phyloP scores from a whole-genome alignment of 2,888 invertebrate genomes.

The Sceliomorpha sp. region DNA sequence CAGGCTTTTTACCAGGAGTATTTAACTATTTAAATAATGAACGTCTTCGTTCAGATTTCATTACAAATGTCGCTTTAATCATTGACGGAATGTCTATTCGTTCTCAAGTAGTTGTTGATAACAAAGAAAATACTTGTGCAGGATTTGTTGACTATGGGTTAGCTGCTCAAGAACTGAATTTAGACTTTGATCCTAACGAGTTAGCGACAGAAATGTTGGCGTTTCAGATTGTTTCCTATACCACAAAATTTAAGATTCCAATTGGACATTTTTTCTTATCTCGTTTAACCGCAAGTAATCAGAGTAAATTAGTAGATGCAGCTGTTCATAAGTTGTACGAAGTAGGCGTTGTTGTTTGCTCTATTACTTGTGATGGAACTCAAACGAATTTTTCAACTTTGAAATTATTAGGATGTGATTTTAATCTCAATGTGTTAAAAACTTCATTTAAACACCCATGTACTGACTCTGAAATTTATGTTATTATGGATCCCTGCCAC shows the following conservation, averaged over 20 bases:
- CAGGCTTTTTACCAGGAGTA: conserved; percentile 20
- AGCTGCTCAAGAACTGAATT: conserved; percentile 6
- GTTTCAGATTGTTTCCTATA: conserved; percentile 27
- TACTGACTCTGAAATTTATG: conserved; percentile 5
- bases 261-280: conserved; percentile 29
- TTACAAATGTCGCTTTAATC: conserved; percentile 22
- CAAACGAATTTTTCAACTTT: conserved; percentile 10
- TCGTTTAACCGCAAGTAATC: conserved; percentile 7
- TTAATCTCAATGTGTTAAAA: conserved; percentile 8
- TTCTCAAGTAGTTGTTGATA: conserved; percentile 6
- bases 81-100: conserved; percentile 27
- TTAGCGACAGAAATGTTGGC: conserved; percentile 18
- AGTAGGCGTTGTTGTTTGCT: conserved; percentile 19
- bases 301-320: conserved; percentile 3
- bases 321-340: conserved; percentile 15
- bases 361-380: conserved; percentile 17
- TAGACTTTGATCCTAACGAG: conserved; percentile 4
- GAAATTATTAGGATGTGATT: conserved; percentile 14
- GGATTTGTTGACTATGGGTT: conserved; percentile 21
- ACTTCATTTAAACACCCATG: conserved; percentile 16
- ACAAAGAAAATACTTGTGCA: conserved; percentile 9
- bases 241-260: conserved; percentile 20
- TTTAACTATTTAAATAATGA: conserved; percentile 22
- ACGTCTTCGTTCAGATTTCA: conserved; percentile 2
- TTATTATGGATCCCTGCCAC: conserved; percentile 31